Evolutionary conservation across 2,888 invertebrate species (phyloP).

Genomic region (Ochropleura leucogaster): DNA sequence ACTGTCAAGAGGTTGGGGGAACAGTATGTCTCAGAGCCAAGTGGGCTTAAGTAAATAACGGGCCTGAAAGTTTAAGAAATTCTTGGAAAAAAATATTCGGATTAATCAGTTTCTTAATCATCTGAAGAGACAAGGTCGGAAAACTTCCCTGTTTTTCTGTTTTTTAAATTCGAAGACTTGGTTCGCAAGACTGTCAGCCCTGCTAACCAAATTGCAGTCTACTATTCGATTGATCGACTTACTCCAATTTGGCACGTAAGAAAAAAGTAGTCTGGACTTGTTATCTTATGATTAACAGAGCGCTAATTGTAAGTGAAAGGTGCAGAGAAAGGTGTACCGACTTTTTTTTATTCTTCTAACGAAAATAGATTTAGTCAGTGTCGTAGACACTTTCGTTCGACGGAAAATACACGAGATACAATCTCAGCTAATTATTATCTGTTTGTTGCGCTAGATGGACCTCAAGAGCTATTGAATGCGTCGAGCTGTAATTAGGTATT

Average conservation of each 20-base stretch:
- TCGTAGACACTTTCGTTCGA: slow-evolving; percentile 63
- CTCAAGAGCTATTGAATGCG: slow-evolving; percentile 33
- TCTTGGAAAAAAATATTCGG: background rate
- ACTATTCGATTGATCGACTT: slow-evolving; percentile 72
- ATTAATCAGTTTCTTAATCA: background rate
- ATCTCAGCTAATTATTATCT: slow-evolving; percentile 51
- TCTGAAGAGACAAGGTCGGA: background rate
- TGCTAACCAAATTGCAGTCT: slow-evolving; percentile 58
- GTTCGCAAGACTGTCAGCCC: slow-evolving; percentile 37
- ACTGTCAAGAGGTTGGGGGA: background rate
- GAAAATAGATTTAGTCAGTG: slow-evolving; percentile 73
- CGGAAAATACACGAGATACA: slow-evolving; percentile 61
- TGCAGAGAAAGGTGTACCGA: slow-evolving; percentile 82
- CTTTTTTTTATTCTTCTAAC: slow-evolving; percentile 69
- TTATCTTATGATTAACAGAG: slow-evolving; percentile 86
- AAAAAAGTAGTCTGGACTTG: slow-evolving; percentile 77
- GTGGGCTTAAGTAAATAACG: background rate
- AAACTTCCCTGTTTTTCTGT: background rate
- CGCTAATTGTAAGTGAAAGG: slow-evolving; percentile 88
- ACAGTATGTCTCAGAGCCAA: background rate
- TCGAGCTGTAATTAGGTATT: slow-evolving; percentile 37
- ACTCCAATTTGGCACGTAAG: slow-evolving; percentile 73
- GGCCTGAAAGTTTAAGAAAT: background rate
- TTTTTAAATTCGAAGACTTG: background rate
- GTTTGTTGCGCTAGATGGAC: slow-evolving; percentile 44